Base-by-base conservation (phyloP, 2,888 invertebrate species). In the Schizotus pectinicornis region DNA sequence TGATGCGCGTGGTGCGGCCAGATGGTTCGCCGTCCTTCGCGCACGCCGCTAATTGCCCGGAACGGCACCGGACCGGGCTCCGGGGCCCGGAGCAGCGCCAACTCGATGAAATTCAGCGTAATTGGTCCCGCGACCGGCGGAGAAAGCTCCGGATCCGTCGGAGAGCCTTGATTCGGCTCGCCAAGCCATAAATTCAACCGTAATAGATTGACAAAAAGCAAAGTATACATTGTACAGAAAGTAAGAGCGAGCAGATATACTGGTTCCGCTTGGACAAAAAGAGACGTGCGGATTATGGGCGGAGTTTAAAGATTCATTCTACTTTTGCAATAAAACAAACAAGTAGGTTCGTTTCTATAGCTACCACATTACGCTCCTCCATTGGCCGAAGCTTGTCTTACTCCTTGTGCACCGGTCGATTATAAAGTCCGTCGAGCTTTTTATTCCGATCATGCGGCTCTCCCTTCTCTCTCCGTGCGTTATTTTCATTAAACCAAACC, bases 311-410 rank as follows among this genome's bases (percentile, higher is more conserved):
- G 76, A 76, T 76, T 77, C 77, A 78, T 78, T 78, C 77, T 74
- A 74, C 75, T 77, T 77, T 76, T 76, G 74, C 78, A 79, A 78
- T 79, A 78, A 77, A 76, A 74, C 73, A 73, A 74, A 74, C 73
- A 74, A 74, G 73, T 65, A 74, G 69, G 68, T 74, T 72, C 72
- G 79, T 78, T 80, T 78, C 79, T 80, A 80, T 79, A 80, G 79
- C 80, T 80, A 80, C 79, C 77, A 78, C 71, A 76, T 76, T 80
- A 79, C 79, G 77, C 77, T 66, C 69, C 72, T 74, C 74, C 78
- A 80, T 80, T 80, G 80, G 80, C 70, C 71, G 73, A 67, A 67
- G 59, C 58, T 61, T 61, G 67, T 66, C 65, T 69, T 68, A 67
- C 65, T 68, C 70, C 68, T 57, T 53, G 55, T 60, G 55, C 54